Percentiles rank a stretch among this genome's conserved stretches.
Conservation (phyloP, 1,140 invertebrate species). For the Stegodyphus dumicola region DNA sequence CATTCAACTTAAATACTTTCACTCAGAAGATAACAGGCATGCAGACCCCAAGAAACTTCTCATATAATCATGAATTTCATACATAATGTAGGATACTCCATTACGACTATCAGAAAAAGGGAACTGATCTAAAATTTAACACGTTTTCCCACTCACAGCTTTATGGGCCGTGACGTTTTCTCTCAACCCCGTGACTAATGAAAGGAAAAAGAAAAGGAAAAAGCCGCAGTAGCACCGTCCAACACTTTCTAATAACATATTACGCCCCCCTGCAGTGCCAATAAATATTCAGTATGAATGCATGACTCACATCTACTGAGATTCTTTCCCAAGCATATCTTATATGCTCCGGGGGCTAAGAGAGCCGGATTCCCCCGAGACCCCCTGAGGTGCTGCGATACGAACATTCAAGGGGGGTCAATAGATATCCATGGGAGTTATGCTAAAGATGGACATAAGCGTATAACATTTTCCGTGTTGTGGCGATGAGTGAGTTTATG, state of each 20-base stretch:
- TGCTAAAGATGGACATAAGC: neutral
- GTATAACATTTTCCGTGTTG: neutral
- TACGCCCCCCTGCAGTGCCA: neutral
- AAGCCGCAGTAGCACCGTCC: neutral
- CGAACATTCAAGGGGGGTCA: neutral
- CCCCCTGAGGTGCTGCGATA: neutral
- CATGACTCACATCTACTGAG: neutral
- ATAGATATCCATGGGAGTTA: neutral
- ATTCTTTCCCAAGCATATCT: neutral
- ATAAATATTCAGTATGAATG: neutral
- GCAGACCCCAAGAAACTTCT: too few relatives aligned
- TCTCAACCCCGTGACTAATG: neutral
- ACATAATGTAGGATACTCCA: too few relatives aligned
- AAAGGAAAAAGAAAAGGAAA: neutral
- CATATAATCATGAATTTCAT: too few relatives aligned
- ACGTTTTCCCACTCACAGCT: neutral
- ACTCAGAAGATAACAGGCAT: too few relatives aligned
- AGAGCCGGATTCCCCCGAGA: neutral
- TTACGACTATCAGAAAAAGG: too few relatives aligned
- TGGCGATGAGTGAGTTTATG: neutral
- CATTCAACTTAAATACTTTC: too few relatives aligned
- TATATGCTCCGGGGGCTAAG: neutral
- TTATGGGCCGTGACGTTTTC: neutral
- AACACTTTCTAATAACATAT: neutral
- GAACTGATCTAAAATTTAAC: neutral